These are phyloP conservation scores for Orthosia incerta DNA, from an alignment of 2,888 invertebrate genomes.

Conservation along the genomic window DNA sequence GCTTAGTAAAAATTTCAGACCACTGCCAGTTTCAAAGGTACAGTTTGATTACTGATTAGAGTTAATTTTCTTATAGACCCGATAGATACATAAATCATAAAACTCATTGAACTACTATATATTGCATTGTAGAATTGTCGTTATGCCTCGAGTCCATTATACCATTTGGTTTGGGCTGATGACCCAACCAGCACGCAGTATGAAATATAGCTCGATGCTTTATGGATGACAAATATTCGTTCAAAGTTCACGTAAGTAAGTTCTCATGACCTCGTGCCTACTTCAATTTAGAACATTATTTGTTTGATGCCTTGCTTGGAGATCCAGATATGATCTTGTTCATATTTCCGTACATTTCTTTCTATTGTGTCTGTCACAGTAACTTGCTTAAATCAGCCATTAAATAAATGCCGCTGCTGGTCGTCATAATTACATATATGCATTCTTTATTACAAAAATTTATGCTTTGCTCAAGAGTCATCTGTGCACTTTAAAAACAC, in stretches of 20 bases:
- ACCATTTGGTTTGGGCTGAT: not conserved
- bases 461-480: too few species aligned
- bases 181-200: not conserved
- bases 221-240: not conserved
- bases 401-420: too few species aligned
- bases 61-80: not conserved
- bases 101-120: not conserved
- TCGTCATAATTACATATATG: too few species aligned
- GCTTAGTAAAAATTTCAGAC: not conserved
- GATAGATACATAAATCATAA: not conserved
- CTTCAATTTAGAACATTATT: not conserved
- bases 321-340: not conserved
- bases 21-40: not conserved
- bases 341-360: not conserved
- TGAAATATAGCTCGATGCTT: not conserved
- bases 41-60: not conserved
- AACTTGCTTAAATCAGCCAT: too few species aligned
- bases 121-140: constrained; percentile 2
- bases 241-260: not conserved
- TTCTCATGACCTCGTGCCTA: not conserved
- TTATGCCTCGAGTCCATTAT: not conserved
- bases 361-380: too few species aligned
- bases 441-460: too few species aligned
- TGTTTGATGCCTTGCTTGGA: not conserved
- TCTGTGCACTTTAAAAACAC: not conserved